A percentile compares a stretch with the other conserved stretches of the same genome.
phyloP scores from a whole-genome alignment of 1,140 invertebrate genomes.

The Chironomus tepperi region DNA sequence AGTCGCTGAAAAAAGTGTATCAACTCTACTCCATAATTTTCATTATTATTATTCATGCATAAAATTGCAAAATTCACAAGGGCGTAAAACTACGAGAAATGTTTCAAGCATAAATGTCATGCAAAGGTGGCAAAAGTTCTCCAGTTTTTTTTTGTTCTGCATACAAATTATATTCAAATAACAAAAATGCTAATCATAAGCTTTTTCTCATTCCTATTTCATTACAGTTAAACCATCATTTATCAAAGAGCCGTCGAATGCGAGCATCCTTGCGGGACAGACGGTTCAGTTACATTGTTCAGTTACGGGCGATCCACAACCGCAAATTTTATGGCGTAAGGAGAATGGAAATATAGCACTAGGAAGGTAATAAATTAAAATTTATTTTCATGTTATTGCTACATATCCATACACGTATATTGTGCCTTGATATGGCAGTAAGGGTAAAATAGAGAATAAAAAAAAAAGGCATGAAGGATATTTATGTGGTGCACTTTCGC shows the following conservation, averaged over 20 bases:
- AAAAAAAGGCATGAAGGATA: too few relatives aligned
- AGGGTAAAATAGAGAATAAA: too few relatives aligned
- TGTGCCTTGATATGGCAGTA: not conserved
- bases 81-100: too few relatives aligned
- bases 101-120: too few relatives aligned
- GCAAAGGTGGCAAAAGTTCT: too few relatives aligned
- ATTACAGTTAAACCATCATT: slow-evolving; percentile 82
- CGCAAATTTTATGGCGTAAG: slow-evolving; percentile 81
- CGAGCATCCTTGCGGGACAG: slow-evolving; percentile 69
- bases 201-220: slow-evolving; percentile 32
- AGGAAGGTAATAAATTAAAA: slow-evolving; percentile 36
- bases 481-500: too few relatives aligned
- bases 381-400: too few relatives aligned
- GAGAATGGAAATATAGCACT: slow-evolving; percentile 76
- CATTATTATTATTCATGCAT: not conserved
- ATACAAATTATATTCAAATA: not conserved
- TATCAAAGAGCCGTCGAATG: slow-evolving; percentile 72
- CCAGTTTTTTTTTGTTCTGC: too few relatives aligned
- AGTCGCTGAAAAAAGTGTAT: not conserved
- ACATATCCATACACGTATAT: not conserved
- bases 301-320: slow-evolving; percentile 82
- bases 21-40: too few relatives aligned
- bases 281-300: slow-evolving; percentile 79
- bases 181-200: not conserved
- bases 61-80: not conserved